phyloP scores from a whole-genome alignment of 2,888 invertebrate species.

The Cephus pygmeus region DNA sequence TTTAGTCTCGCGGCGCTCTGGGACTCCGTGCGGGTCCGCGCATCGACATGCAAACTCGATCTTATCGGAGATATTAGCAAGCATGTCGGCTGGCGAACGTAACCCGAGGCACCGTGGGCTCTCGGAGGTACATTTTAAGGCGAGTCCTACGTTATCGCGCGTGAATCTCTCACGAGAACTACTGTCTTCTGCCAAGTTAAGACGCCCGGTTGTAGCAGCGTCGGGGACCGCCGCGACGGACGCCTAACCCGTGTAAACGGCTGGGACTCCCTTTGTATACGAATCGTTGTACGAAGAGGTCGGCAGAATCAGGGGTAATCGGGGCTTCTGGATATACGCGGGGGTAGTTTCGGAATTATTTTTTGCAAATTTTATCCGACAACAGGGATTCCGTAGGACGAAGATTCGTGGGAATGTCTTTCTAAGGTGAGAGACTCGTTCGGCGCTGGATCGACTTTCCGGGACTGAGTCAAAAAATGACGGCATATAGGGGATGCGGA shows the following conservation, averaged over 20 bases:
- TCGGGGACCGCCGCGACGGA: not conserved
- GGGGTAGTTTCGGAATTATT: no score
- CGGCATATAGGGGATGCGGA: constrained; percentile 27
- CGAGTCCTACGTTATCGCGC: constrained; percentile 37
- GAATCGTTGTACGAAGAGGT: not conserved
- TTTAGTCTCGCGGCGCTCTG: not conserved
- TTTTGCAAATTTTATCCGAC: no score
- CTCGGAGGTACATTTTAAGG: constrained; percentile 27
- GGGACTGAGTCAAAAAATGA: constrained; percentile 45
- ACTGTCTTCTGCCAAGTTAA: constrained; percentile 45
- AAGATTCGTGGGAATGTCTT: no score
- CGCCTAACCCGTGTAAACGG: not conserved
- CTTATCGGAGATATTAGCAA: constrained; percentile 49
- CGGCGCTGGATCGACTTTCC: no score
- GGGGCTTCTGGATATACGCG: no score
- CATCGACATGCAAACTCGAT: constrained; percentile 40
- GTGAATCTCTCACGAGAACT: constrained; percentile 49
- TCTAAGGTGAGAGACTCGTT: no score
- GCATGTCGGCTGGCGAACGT: constrained; percentile 39
- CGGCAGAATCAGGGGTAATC: not conserved
- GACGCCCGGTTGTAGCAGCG: constrained; percentile 29
- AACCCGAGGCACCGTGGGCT: constrained; percentile 26
- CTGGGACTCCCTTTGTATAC: not conserved
- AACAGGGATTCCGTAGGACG: no score
- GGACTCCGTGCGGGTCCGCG: constrained; percentile 6